Evolutionary conservation across 2,113 vertebrate species (phyloP).

Genomic region (Anoplopoma fimbria): DNA sequence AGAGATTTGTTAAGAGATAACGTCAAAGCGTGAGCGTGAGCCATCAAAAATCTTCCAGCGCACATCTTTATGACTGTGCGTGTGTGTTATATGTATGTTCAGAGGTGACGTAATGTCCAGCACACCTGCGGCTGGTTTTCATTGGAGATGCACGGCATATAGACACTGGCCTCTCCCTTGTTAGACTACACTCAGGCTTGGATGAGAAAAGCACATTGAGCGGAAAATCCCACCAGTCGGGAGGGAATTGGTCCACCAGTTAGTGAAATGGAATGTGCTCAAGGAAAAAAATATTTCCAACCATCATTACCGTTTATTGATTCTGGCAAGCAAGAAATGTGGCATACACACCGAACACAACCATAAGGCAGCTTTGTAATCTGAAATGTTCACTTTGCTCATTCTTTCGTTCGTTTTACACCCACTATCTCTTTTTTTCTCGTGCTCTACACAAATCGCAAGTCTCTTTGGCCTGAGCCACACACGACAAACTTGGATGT

Average conservation of each 20-base stretch:
- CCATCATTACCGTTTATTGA: constrained; percentile 65
- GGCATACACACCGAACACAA: constrained; percentile 46
- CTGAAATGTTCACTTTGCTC: constrained; percentile 39
- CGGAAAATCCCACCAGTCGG: constrained; percentile 54
- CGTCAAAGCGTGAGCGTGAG: constrained; percentile 34
- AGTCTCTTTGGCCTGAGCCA: constrained; percentile 36
- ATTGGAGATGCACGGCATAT: constrained; percentile 52
- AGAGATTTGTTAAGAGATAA: constrained; percentile 44
- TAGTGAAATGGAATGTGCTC: constrained; percentile 61
- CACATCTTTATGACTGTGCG: constrained; percentile 14
- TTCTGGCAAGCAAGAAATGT: constrained; percentile 53
- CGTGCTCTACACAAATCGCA: constrained; percentile 39
- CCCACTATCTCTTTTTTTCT: constrained; percentile 40
- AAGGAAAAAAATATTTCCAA: constrained; percentile 64
- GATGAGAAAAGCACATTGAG: constrained; percentile 69
- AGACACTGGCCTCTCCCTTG: constrained; percentile 35
- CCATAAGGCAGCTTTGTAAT: constrained; percentile 32
- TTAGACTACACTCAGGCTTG: constrained; percentile 40
- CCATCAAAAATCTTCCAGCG: neutral
- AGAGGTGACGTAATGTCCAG: constrained; percentile 56
- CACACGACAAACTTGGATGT: constrained; percentile 69
- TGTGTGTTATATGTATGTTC: constrained; percentile 1
- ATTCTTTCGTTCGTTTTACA: constrained; percentile 27
- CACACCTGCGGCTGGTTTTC: constrained; percentile 65
- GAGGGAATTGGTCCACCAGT: constrained; percentile 57